Evolutionary conservation across 1,140 invertebrate species (phyloP).

Genomic region (Magallana gigas): DNA sequence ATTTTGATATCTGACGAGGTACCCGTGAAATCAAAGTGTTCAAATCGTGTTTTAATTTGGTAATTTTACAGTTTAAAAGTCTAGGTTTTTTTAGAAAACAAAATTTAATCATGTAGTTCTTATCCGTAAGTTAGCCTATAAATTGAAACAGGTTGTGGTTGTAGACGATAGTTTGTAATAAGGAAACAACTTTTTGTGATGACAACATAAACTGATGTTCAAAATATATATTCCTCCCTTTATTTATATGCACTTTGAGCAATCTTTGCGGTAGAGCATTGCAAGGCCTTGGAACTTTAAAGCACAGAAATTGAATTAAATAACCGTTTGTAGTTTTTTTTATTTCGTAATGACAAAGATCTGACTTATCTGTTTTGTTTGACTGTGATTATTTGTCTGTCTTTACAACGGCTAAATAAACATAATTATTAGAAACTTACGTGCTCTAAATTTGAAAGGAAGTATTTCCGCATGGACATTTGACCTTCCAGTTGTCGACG

Average conservation of each 20-base stretch:
- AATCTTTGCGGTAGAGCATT: neutral
- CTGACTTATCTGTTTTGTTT: constrained; percentile 2
- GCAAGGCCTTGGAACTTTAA: neutral
- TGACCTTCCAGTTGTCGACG: neutral
- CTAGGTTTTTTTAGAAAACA: neutral
- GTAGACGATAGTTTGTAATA: neutral
- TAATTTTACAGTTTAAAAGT: neutral
- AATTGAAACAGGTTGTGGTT: neutral
- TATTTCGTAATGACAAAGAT: neutral
- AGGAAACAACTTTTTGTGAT: constrained; percentile 3
- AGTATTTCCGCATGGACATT: neutral
- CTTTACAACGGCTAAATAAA: constrained; percentile 17
- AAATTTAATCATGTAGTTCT: neutral
- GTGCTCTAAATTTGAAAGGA: neutral
- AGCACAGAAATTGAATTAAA: constrained; percentile 13
- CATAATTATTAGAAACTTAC: constrained; percentile 4
- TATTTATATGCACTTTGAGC: neutral
- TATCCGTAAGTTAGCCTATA: constrained; percentile 1
- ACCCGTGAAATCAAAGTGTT: neutral
- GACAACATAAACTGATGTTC: neutral
- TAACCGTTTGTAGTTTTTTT: neutral
- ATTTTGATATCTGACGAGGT: neutral
- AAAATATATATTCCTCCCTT: neutral
- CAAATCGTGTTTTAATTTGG: neutral
- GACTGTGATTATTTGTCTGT: neutral